Conservation (phyloP, 2,113 vertebrate genomes). For the Motacilla alba region DNA sequence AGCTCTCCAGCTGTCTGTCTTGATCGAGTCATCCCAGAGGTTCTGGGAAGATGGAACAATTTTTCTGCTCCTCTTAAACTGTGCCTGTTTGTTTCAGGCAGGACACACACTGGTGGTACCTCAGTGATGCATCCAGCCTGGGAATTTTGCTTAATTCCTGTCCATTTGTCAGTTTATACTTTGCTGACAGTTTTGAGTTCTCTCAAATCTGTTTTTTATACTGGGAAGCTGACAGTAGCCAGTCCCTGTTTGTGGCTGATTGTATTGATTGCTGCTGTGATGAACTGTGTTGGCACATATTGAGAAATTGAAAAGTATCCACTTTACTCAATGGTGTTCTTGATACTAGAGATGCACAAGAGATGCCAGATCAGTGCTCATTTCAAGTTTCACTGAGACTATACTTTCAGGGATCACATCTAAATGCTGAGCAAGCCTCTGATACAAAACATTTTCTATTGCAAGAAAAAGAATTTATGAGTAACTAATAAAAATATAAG, state of each 20-base stretch:
- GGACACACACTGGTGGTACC: background rate
- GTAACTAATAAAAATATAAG: background rate
- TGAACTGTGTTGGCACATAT: background rate
- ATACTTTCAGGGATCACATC: background rate
- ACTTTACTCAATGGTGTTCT: background rate
- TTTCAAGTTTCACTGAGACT: background rate
- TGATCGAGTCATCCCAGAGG: background rate
- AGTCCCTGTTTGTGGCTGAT: background rate
- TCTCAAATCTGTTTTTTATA: background rate
- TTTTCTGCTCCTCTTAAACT: background rate
- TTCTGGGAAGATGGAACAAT: background rate
- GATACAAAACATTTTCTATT: background rate
- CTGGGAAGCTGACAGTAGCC: background rate
- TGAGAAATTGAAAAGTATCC: background rate
- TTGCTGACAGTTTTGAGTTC: background rate
- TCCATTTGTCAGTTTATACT: background rate
- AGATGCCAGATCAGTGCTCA: background rate
- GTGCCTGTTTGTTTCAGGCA: background rate
- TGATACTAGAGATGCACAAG: background rate
- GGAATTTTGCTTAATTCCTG: background rate
- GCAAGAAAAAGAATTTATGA: background rate
- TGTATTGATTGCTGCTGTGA: background rate
- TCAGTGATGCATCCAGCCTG: background rate
- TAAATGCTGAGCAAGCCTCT: background rate
- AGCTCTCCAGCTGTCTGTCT: background rate